Percentiles rank a stretch among this genome's conserved stretches.
These are phyloP conservation scores for Pogonocherus hispidulus DNA, from an alignment of 2,888 invertebrate species.

Conservation along the genomic window DNA sequence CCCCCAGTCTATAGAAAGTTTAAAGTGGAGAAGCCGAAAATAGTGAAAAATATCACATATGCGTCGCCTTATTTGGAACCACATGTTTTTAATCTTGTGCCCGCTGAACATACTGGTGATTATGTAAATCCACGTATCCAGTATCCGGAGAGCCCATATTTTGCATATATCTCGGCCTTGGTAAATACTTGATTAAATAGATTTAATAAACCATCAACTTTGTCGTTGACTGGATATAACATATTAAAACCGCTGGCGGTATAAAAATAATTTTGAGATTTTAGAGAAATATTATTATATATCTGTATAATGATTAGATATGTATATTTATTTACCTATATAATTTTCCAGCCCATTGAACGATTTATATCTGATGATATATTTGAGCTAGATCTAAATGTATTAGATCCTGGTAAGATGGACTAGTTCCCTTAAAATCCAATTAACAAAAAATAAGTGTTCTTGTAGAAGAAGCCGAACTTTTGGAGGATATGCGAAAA, in stretches of 20 bases:
- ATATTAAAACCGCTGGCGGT: no score
- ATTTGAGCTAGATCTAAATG: not conserved
- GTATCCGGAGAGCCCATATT: constrained; percentile 63
- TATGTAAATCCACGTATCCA: constrained; percentile 60
- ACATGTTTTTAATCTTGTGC: constrained; percentile 45
- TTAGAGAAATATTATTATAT: no score
- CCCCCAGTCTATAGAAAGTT: constrained; percentile 55
- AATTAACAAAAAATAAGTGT: not conserved
- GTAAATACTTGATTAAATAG: constrained; percentile 32
- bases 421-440: not conserved
- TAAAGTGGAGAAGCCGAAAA: constrained; percentile 21
- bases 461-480: constrained; percentile 37
- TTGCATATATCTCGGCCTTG: constrained; percentile 55
- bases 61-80: constrained; percentile 63
- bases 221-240: not conserved
- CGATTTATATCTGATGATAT: not conserved
- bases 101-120: constrained; percentile 54
- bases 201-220: not conserved
- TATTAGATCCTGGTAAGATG: constrained; percentile 15
- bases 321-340: no score
- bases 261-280: no score
- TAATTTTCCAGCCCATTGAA: constrained; percentile 12
- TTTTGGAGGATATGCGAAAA: constrained; percentile 49
- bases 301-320: no score
- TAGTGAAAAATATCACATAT: constrained; percentile 47